Base-by-base conservation (phyloP, 1,140 invertebrate genomes). In the Contarinia nasturtii region DNA sequence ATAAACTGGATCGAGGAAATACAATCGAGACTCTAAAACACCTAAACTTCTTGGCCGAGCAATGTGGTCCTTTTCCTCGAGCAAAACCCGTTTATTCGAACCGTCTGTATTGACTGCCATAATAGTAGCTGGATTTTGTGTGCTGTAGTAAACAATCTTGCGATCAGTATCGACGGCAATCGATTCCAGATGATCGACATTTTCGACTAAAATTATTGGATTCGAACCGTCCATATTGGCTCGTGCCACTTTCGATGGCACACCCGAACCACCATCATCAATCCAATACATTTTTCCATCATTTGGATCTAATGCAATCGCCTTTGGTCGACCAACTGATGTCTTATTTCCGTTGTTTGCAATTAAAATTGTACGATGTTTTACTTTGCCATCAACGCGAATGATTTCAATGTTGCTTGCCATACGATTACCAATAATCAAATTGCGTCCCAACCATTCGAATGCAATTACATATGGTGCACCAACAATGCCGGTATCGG, bases 241-340 rank as follows among this genome's bases (percentile, higher is more conserved):
- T 53, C 80, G 76, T 0, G 79, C 92, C 20, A 99, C 81, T 64
- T 98, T 98, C 1, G 80, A 72, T 0, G 85, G 82, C 0, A 97
- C 85, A 10, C 89, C 88, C 50, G 74, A 81, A 14, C 86, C 88
- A 7, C 94, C 95, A 52, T 89, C 85, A 60, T 98, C 95, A 2
- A 93, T 75, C 93, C 94, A 98, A 66, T 91, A 96, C 7, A 96
- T 63, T 68, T 82, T 82, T 38, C 91, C 95, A 54, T 87, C 82
- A 2, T 75, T 74, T 0, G 94, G 92, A 70, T 98, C 91, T 1
- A 98, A 67, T 48, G 80, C 86, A 43, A 98, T 78, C 0, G 84
- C 75, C 54, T 79, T 83, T 0, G 94, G 94, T 55, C 80, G 80
- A 0, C 87, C 83, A 10, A 97, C 87, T 0, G 89, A 91, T 0